Evolutionary conservation across 2,888 invertebrate genomes (phyloP).

Genomic region (Tortricodes alternella): DNA sequence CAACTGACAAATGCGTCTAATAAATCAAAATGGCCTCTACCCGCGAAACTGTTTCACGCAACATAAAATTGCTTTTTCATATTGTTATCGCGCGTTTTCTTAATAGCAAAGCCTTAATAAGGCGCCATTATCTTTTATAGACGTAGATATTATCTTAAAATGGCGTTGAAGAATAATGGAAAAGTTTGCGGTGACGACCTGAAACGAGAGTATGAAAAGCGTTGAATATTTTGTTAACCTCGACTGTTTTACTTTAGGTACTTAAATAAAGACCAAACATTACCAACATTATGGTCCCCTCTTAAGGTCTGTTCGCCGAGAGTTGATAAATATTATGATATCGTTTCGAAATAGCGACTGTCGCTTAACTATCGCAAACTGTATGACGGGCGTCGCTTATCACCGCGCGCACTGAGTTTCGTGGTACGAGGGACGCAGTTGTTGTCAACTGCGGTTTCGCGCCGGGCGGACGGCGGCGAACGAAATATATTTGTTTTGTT

Average conservation of each 20-base stretch:
- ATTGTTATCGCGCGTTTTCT: slow-evolving; percentile 34
- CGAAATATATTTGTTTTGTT: no score
- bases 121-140: slow-evolving; percentile 28
- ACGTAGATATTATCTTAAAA: slow-evolving; percentile 26
- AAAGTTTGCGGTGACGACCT: slow-evolving; percentile 12
- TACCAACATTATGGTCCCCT: no score
- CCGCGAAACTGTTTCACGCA: slow-evolving; percentile 54
- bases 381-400: no score
- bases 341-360: no score
- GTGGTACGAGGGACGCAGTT: no score
- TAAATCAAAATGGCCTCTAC: slow-evolving; percentile 61
- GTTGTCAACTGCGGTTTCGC: no score
- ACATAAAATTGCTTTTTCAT: slow-evolving; percentile 35
- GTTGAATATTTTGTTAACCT: neutral
- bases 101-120: slow-evolving; percentile 27
- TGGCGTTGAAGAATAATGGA: slow-evolving; percentile 7
- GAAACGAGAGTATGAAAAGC: neutral
- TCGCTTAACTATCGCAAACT: no score
- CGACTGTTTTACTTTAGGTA: neutral
- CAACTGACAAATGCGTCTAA: slow-evolving; percentile 64
- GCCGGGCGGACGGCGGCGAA: no score
- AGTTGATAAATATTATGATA: no score
- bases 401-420: no score
- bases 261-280: no score
- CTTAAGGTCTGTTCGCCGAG: no score